Percentiles rank a stretch among this genome's conserved stretches.
Conservation (phyloP, 2,113 vertebrate species). For the Psittacus erithacus region DNA sequence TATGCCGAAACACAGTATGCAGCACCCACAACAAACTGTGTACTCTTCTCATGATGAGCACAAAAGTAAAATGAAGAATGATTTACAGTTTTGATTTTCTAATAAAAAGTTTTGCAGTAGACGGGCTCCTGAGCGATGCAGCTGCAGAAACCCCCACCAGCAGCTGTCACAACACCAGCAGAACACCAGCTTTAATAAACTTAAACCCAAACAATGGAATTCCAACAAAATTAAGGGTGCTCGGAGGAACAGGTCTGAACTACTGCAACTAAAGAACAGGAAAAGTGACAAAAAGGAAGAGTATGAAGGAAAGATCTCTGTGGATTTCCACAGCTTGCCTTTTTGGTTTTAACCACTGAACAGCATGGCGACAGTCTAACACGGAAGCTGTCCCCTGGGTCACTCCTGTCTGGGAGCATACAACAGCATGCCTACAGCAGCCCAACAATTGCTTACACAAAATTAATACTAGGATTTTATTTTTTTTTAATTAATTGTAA, state of each 20-base stretch:
- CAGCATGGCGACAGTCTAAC: background rate
- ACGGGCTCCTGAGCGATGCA: fast-evolving
- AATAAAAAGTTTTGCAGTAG: background rate
- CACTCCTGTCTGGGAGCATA: background rate
- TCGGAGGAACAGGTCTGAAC: background rate
- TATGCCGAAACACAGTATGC: fast-evolving
- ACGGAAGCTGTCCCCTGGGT: background rate
- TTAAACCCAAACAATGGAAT: background rate
- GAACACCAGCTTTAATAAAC: background rate
- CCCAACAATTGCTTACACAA: background rate
- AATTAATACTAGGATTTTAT: background rate
- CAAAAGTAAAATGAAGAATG: background rate
- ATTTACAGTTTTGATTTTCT: background rate
- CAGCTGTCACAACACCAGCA: fast-evolving
- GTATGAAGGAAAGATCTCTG: background rate
- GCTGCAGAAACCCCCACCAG: background rate
- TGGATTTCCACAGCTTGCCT: background rate
- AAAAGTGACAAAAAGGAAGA: background rate
- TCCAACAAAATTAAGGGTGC: background rate
- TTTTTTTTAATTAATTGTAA: background rate
- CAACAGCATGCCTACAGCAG: background rate
- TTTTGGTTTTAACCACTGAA: background rate
- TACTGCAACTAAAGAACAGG: background rate
- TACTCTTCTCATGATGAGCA: background rate
- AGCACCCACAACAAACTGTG: fast-evolving